Evolutionary conservation across 2,113 vertebrate species (phyloP), one percentile per base, ranked within the genome.

Genomic region (Willisornis vidua): DNA sequence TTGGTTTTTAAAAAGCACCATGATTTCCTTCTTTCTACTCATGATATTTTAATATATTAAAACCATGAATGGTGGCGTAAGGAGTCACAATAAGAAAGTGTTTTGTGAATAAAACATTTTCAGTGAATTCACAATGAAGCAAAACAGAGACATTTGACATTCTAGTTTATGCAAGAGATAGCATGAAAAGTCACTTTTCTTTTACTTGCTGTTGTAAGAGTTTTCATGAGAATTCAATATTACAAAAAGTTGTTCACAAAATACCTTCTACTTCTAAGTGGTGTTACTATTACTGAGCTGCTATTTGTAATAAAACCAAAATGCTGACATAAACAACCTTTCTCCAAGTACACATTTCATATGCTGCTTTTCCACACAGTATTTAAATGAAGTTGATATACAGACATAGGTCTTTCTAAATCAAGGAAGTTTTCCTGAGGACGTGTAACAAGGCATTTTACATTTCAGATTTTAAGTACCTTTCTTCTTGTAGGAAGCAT

Each of bases 161-260:
- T 81, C 77, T 72, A 66, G 19, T 80, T 87, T 85, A 79, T 74
- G 52, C 66, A 87, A 95, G n/a, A 63, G 11, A 51, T 6, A 83
- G 28, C n/a, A 54, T 33, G 19, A 41, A 87, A 73, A 71, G 51
- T 85, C 85, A 95, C 62, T 55, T 89, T 94, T 75, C 39, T 82
- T 93, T 85, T 70, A 66, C 62, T 91, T 85, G 20, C 4, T 89
- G 85, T 59, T 55, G 9, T 46, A 55, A 80, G 14, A 80, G 14
- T 66, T 95, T 91, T 85, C 77, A 76, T 67, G 48, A 85, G 92
- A 95, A 94, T 89, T 82, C 52, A 89, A 23, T 68, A 63, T 65
- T 79, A n/a, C 6, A 76, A 90, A 58, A 96, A 75, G 8, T 49
- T 89, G 8, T 37, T 76, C 52, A 72, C 31, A 87, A 90, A 81